A percentile compares a stretch with the other conserved stretches of the same genome.
Conservation (phyloP, 2,113 vertebrate species). For the Pithys albifrons region DNA sequence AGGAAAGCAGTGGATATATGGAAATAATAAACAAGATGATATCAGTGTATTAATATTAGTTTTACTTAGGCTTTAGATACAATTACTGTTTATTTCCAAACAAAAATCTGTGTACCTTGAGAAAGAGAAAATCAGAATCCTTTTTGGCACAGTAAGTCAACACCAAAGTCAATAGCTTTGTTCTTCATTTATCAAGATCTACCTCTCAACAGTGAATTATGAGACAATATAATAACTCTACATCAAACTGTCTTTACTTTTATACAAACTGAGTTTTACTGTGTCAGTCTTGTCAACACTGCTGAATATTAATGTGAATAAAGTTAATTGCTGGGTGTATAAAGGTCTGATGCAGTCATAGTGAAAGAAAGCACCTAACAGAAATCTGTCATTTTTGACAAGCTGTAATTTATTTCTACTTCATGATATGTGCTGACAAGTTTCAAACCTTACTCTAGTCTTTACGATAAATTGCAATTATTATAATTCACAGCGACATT, state of each 20-base stretch:
- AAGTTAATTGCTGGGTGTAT: constrained; percentile 87
- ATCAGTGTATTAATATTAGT: constrained; percentile 51
- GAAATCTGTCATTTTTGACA: constrained; percentile 87
- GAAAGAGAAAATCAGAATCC: constrained; percentile 67
- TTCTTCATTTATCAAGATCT: constrained; percentile 75
- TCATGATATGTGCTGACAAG: constrained; percentile 78
- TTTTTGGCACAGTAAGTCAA: constrained; percentile 77
- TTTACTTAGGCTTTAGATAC: constrained; percentile 66
- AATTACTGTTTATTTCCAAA: constrained; percentile 82
- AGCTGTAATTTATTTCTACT: constrained; percentile 84
- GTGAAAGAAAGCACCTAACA: constrained; percentile 82
- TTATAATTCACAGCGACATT: constrained; percentile 77
- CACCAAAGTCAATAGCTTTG: constrained; percentile 75
- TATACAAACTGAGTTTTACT: constrained; percentile 82
- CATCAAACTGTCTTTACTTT: constrained; percentile 81
- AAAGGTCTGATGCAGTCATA: constrained; percentile 76
- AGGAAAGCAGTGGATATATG: neutral
- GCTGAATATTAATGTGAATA: constrained; percentile 85
- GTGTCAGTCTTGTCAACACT: constrained; percentile 83
- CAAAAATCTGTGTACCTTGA: constrained; percentile 71
- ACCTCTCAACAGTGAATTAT: constrained; percentile 70
- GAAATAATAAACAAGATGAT: constrained; percentile 32
- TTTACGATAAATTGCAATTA: constrained; percentile 84
- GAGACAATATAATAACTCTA: constrained; percentile 79
- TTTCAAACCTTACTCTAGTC: constrained; percentile 80